A percentile compares a stretch with the other conserved stretches of the same genome.
phyloP scores from a whole-genome alignment of 2,888 invertebrate genomes.

The Pheosia gnoma region DNA sequence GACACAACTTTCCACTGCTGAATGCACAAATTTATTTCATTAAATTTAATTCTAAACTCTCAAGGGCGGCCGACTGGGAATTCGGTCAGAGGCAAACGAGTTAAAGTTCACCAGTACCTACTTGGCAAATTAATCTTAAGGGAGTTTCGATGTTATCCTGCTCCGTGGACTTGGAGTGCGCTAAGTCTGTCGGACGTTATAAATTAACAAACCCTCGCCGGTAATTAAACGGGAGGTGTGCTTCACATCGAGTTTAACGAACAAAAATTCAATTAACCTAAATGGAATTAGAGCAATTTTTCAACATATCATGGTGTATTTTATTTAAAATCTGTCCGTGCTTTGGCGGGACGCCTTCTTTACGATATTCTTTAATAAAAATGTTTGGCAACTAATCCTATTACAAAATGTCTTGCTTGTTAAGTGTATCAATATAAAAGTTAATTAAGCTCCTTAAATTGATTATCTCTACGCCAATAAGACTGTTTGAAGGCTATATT shows the following conservation, averaged over 20 bases:
- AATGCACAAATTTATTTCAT: slow-evolving; percentile 79
- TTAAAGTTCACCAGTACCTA: slow-evolving; percentile 78
- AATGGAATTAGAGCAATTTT: slow-evolving; percentile 71
- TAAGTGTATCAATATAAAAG: slow-evolving; percentile 30
- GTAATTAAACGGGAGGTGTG: slow-evolving; percentile 79
- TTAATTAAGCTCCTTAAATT: slow-evolving; percentile 34
- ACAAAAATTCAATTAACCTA: slow-evolving; percentile 80
- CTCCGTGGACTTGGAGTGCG: slow-evolving; percentile 66
- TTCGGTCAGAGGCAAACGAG: slow-evolving; percentile 80
- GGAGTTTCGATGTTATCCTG: slow-evolving; percentile 80
- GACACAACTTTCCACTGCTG: slow-evolving; percentile 66
- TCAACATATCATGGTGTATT: slow-evolving; percentile 60
- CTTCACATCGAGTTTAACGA: slow-evolving; percentile 73
- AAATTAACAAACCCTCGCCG: slow-evolving; percentile 79
- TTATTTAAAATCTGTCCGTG: slow-evolving; percentile 57
- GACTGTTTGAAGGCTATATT: not conserved
- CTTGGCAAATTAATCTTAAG: slow-evolving; percentile 82
- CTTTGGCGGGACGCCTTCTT: slow-evolving; percentile 43
- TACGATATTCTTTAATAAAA: slow-evolving; percentile 34
- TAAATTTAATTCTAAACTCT: slow-evolving; percentile 81
- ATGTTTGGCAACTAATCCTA: slow-evolving; percentile 48
- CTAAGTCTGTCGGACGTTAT: slow-evolving; percentile 74
- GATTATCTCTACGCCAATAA: not conserved
- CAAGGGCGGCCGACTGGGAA: slow-evolving; percentile 71
- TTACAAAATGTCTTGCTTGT: slow-evolving; percentile 41